Percentiles rank a stretch among this genome's conserved stretches.
Evolutionary conservation across 2,113 vertebrate genomes (phyloP).

Genomic region (Chaetorhynchus papuensis): DNA sequence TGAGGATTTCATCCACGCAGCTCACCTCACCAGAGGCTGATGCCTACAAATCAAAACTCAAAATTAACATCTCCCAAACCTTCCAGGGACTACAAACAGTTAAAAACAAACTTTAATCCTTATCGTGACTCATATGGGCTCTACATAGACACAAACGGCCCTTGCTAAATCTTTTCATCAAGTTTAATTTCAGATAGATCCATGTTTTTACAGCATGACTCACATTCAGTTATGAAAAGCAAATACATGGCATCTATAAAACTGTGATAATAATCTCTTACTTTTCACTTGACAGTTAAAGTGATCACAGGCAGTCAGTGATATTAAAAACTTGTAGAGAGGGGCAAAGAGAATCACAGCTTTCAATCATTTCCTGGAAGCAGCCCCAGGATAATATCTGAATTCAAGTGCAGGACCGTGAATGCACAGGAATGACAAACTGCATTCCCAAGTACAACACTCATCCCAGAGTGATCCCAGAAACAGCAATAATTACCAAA

Average conservation of each 20-base stretch:
- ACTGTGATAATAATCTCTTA: background rate
- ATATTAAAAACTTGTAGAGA: background rate
- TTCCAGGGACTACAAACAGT: background rate
- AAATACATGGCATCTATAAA: background rate
- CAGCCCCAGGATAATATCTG: background rate
- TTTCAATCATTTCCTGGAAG: background rate
- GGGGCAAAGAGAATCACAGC: background rate
- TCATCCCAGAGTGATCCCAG: background rate
- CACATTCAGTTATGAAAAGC: background rate
- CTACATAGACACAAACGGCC: background rate
- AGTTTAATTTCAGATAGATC: background rate
- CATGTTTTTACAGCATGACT: background rate
- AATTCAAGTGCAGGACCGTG: background rate
- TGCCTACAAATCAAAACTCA: constrained; percentile 75
- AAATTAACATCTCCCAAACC: background rate
- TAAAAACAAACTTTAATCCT: background rate
- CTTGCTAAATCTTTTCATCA: background rate
- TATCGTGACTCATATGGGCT: background rate
- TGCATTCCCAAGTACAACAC: background rate
- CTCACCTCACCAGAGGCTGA: constrained; percentile 88
- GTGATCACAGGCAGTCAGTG: background rate
- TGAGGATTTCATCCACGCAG: constrained; percentile 98
- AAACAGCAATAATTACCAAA: background rate
- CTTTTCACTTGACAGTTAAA: background rate
- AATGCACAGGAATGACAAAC: background rate